These are phyloP conservation scores for Dicrostonyx torquatus DNA, from an alignment of 2,797 vertebrate genomes.

Conservation along the genomic window DNA sequence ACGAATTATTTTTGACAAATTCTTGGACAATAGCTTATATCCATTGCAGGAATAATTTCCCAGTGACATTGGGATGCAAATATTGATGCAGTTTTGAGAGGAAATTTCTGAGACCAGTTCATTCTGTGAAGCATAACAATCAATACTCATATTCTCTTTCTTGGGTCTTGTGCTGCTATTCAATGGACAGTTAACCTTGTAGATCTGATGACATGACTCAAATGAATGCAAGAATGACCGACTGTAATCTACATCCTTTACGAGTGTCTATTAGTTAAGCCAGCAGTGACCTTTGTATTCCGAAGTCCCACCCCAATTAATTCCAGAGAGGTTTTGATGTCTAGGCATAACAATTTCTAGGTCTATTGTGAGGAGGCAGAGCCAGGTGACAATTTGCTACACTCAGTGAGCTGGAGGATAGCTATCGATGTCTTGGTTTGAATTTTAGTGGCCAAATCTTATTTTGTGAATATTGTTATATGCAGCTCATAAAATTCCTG, in stretches of 20 bases:
- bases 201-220: background rate
- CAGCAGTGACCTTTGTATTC: background rate
- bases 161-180: background rate
- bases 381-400: conserved; percentile 31
- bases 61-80: background rate
- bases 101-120: conserved; percentile 19
- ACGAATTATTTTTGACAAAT: conserved; percentile 38
- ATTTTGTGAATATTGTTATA: conserved; percentile 25
- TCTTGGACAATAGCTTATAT: background rate
- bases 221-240: conserved; percentile 35
- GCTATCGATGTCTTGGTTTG: conserved; percentile 28
- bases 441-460: conserved; percentile 41
- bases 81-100: background rate
- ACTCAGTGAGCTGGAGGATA: background rate
- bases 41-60: background rate
- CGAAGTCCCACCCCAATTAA: background rate
- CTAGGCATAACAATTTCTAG: background rate
- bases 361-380: background rate
- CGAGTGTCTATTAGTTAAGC: background rate
- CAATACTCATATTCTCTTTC: background rate
- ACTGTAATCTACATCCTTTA: background rate
- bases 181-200: conserved; percentile 51
- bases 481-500: conserved; percentile 31
- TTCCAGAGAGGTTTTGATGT: background rate
- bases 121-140: background rate